phyloP scores from a whole-genome alignment of 1,140 invertebrate species.

The Tetramorium simillimum region DNA sequence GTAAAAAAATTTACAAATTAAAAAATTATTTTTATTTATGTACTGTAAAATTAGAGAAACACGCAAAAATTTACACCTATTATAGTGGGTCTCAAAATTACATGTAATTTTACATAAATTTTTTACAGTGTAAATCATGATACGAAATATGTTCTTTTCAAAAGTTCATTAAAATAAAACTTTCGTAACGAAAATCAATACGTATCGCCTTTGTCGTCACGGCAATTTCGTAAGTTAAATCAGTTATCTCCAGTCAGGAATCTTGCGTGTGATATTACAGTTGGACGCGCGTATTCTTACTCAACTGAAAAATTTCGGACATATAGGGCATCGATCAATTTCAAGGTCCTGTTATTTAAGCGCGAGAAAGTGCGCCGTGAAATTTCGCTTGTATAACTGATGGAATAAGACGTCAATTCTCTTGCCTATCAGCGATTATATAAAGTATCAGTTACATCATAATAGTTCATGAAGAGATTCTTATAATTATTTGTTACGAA shows the following conservation, averaged over 20 bases:
- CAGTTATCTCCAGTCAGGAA: not conserved
- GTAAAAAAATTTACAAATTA: too few relatives aligned
- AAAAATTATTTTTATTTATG: too few relatives aligned
- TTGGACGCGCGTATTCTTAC: not conserved
- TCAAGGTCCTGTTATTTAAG: not conserved
- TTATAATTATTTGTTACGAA: not conserved
- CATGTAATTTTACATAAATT: too few relatives aligned
- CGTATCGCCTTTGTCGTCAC: not conserved
- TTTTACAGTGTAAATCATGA: not conserved
- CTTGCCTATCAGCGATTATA: not conserved
- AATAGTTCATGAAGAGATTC: not conserved
- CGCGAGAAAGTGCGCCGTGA: constrained; percentile 30
- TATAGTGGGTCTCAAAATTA: too few relatives aligned
- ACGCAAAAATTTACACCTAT: too few relatives aligned
- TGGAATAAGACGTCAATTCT: not conserved
- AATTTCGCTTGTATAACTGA: constrained; percentile 29
- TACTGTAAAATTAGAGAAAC: too few relatives aligned
- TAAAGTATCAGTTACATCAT: not conserved
- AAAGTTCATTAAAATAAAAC: not conserved
- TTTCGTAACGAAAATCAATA: constrained; percentile 19
- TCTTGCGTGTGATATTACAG: not conserved
- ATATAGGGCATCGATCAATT: constrained; percentile 22
- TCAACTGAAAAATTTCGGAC: constrained; percentile 6
- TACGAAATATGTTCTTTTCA: not conserved
- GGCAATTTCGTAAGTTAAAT: constrained; percentile 17